Base-by-base conservation (phyloP, 2,113 vertebrate species). In the Gadus chalcogrammus region DNA sequence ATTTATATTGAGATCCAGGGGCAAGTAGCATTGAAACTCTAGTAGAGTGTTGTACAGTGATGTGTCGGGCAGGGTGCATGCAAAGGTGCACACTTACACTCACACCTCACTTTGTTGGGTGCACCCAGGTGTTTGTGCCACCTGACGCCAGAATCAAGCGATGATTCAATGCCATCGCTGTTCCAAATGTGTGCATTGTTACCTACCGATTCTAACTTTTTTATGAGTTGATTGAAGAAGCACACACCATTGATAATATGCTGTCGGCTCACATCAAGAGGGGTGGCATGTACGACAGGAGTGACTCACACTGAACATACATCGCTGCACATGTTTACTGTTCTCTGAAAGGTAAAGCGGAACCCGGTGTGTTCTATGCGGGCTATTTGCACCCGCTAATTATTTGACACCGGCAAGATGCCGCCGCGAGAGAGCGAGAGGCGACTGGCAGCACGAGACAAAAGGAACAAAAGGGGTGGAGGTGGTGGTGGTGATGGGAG, bases 401-500 rank as follows among this genome's bases (percentile, higher is more conserved):
- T 69, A 78, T 77, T 73, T 82, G 76, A 81, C 59, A 74, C 56
- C 56, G 65, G 69, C 38, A 3, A 61, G 13, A 63, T 79, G 69
- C 55, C n/a, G 62, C 69, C 65, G 68, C 76, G 79, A 79, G 69
- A 86, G 72, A 76, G 53, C n/a, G 64, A 65, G 65, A 42, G 55
- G n/a, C 55, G n/a, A 13, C 42, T 24, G 71, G 78, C 72, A 8
- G 63, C 78, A 74, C 72, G 24, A 77, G 75, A 80, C 80, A 85
- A 79, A 82, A 65, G 68, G 66, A 64, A 81, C 42, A 48, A 48
- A 48, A 48, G 42, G 42, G 42, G 42, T 48, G 42, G 42, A 48
- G 42, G 42, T 48, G 42, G 42, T 48, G 42, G 42, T 48, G 42
- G 42, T 48, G 12, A 9, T 1, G 70, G 38, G 48, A 69, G 56